phyloP scores from a whole-genome alignment of 2,888 invertebrate genomes.

The Nomada fucata region DNA sequence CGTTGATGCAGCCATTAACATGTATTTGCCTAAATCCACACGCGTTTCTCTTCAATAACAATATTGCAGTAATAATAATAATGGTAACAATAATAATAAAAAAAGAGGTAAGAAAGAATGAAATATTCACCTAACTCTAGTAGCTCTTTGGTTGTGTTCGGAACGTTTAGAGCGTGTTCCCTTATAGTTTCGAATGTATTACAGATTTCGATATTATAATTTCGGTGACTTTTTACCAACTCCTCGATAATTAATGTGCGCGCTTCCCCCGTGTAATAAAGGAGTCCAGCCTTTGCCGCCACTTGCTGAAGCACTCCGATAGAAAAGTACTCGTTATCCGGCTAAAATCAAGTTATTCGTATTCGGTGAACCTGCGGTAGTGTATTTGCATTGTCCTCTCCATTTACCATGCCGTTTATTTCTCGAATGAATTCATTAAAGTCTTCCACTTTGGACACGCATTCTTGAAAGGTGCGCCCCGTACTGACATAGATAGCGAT shows the following conservation, averaged over 20 bases:
- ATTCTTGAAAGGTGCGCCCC: constrained; percentile 83
- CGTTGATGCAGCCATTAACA: constrained; percentile 91
- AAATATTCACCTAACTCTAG: constrained; percentile 85
- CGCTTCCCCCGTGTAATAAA: constrained; percentile 86
- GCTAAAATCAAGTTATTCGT: constrained; percentile 67
- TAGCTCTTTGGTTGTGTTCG: constrained; percentile 92
- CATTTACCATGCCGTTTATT: constrained; percentile 77
- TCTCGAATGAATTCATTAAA: constrained; percentile 73
- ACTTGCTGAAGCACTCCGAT: constrained; percentile 88
- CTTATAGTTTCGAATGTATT: constrained; percentile 90
- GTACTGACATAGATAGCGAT: constrained; percentile 85
- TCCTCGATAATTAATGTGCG: constrained; percentile 86
- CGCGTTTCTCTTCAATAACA: neutral
- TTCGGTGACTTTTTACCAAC: constrained; percentile 88
- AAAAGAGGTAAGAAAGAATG: too few species aligned
- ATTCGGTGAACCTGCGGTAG: neutral
- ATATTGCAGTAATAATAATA: neutral
- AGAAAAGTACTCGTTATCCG: constrained; percentile 89
- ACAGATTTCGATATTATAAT: constrained; percentile 89
- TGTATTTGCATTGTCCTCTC: neutral
- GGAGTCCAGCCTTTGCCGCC: constrained; percentile 87
- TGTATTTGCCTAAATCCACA: constrained; percentile 87
- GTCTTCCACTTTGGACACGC: constrained; percentile 73
- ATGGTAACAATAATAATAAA: too few species aligned
- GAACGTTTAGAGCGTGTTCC: constrained; percentile 89